phyloP scores from a whole-genome alignment of 2,888 invertebrate species.

The Silvanus unidentatus region DNA sequence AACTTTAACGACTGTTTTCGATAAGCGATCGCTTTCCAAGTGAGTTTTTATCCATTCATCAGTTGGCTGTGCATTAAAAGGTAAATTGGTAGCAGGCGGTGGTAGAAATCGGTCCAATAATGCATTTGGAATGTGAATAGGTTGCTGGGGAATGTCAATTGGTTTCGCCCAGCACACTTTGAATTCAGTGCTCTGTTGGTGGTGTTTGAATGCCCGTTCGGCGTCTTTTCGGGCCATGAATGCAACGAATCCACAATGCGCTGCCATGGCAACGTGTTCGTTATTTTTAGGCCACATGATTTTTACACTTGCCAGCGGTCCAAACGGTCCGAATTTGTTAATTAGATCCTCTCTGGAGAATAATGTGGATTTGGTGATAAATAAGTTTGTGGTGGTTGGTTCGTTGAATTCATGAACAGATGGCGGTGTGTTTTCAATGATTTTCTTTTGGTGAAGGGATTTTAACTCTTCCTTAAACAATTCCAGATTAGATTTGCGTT shows the following conservation, averaged over 20 bases:
- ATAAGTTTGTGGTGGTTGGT: slow-evolving; percentile 94
- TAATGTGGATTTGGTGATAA: slow-evolving; percentile 91
- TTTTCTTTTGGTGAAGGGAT: too few relatives aligned
- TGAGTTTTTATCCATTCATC: too few relatives aligned
- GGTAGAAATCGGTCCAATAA: slow-evolving; percentile 67
- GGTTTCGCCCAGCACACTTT: slow-evolving; percentile 97
- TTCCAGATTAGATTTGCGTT: slow-evolving; percentile 85
- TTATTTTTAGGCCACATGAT: slow-evolving; percentile 99
- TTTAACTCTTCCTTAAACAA: slow-evolving; percentile 95
- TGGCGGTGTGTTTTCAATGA: too few relatives aligned
- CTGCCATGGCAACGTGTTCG: slow-evolving; percentile 79
- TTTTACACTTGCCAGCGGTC: slow-evolving; percentile 96
- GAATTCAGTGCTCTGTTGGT: slow-evolving; percentile 87
- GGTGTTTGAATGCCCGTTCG: slow-evolving; percentile 76
- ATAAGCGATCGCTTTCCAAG: slow-evolving; percentile 25
- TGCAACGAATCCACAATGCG: slow-evolving; percentile 98
- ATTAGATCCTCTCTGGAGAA: slow-evolving; percentile 91
- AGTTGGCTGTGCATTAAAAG: slow-evolving; percentile 92
- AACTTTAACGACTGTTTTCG: slow-evolving; percentile 58
- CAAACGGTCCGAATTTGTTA: slow-evolving; percentile 94
- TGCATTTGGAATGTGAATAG: slow-evolving; percentile 94
- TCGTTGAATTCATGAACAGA: slow-evolving; percentile 56
- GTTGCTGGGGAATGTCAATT: slow-evolving; percentile 89
- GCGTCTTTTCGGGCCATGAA: slow-evolving; percentile 98
- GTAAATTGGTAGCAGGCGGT: slow-evolving; percentile 86